Conservation (phyloP, 1,140 invertebrate genomes). For the Leucophenga varia region DNA sequence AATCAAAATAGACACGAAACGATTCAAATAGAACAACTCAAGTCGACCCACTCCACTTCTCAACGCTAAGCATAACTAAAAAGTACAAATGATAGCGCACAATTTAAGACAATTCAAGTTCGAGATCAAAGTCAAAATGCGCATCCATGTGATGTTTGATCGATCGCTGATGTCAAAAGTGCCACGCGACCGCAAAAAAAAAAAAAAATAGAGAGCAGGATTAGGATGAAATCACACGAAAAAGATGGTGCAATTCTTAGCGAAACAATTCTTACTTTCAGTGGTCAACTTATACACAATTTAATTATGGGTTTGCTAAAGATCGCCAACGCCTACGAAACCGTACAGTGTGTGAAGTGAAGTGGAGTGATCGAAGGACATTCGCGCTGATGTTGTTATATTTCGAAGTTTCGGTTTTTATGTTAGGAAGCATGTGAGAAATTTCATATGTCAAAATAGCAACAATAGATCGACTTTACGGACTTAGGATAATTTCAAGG, state of each 20-base stretch:
- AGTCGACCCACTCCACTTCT: too few species aligned
- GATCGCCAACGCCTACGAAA: slow-evolving; percentile 8
- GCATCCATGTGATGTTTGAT: slow-evolving; percentile 7
- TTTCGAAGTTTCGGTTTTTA: slow-evolving; percentile 5
- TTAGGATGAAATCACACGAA: too few species aligned
- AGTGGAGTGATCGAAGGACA: too few species aligned
- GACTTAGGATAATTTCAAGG: too few species aligned
- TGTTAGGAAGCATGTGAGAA: slow-evolving; percentile 2
- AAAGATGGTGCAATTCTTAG: too few species aligned
- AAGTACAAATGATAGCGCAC: slow-evolving; percentile 15
- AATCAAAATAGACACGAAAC: too few species aligned
- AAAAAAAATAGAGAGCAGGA: too few species aligned
- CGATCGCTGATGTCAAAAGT: slow-evolving; percentile 20
- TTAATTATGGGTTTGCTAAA: slow-evolving; percentile 11
- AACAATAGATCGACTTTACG: slow-evolving; percentile 9
- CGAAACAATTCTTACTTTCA: too few species aligned
- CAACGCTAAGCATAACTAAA: slow-evolving; percentile 21
- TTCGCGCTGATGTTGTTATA: neutral
- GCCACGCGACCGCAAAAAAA: slow-evolving; percentile 19
- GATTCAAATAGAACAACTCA: neutral
- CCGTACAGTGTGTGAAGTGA: neutral
- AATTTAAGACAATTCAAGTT: too few species aligned
- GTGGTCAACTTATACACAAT: too few species aligned
- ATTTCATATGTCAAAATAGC: slow-evolving; percentile 13
- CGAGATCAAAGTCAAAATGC: too few species aligned